Conservation (phyloP, 1,140 invertebrate species). For the Bactericera cockerelli region DNA sequence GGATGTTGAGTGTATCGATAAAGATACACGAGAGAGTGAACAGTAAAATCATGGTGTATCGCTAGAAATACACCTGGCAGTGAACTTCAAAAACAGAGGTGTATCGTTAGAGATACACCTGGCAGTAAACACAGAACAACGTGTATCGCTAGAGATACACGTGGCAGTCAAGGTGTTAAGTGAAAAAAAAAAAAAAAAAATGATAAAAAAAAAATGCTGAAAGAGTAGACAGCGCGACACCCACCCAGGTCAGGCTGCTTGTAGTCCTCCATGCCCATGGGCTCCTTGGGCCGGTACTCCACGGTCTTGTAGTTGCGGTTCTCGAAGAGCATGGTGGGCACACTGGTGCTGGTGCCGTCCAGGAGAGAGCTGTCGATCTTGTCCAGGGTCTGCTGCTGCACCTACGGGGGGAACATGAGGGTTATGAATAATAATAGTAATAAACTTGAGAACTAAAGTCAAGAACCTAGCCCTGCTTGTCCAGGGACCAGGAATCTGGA, state of each 20-base stretch:
- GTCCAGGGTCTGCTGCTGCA: neutral
- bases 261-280: neutral
- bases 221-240: neutral
- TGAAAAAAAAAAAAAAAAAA: neutral
- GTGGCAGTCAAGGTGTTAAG: neutral
- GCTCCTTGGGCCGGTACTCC: conserved; percentile 10
- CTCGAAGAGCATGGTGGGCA: conserved; percentile 80
- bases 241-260: neutral
- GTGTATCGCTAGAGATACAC: too few species aligned
- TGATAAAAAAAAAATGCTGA: neutral
- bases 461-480: too few species aligned
- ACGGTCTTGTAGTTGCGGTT: conserved; percentile 72
- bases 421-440: too few species aligned
- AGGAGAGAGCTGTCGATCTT: conserved; percentile 37
- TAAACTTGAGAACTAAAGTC: too few species aligned
- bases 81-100: too few species aligned
- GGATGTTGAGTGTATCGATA: too few species aligned
- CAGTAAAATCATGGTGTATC: too few species aligned
- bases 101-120: too few species aligned
- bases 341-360: conserved; percentile 58
- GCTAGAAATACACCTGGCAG: too few species aligned
- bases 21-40: too few species aligned
- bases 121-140: too few species aligned
- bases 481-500: too few species aligned
- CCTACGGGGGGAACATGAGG: neutral